Conservation (phyloP, 37 sponge, comb jelly and placozoan species). For the Axinella damicornis region DNA sequence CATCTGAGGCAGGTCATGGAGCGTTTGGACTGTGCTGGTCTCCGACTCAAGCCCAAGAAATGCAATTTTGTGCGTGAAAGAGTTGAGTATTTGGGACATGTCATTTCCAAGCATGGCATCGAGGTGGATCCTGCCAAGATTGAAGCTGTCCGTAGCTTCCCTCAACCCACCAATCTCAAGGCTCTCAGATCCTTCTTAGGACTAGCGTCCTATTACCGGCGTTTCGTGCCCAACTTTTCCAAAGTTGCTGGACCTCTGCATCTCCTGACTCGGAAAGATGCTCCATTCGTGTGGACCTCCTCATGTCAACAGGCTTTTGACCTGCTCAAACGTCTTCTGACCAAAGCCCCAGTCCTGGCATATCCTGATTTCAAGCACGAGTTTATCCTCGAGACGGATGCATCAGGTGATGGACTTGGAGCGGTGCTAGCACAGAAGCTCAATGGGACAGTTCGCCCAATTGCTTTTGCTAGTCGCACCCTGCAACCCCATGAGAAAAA, state of each 20-base stretch:
- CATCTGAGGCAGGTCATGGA: constrained; percentile 11
- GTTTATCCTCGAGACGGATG: too few species aligned
- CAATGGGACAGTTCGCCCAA: too few species aligned
- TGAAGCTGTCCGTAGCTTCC: constrained; percentile 11
- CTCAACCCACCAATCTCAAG: constrained; percentile 13
- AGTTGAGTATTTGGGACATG: constrained; percentile 34
- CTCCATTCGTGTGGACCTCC: not conserved
- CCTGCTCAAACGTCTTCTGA: constrained; percentile 9
- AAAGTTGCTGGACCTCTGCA: constrained; percentile 9
- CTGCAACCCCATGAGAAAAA: too few species aligned
- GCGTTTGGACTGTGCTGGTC: constrained; percentile 11
- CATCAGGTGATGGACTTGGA: too few species aligned
- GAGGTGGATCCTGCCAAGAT: constrained; percentile 18
- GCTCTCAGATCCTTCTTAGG: constrained; percentile 38
- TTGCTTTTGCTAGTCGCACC: too few species aligned
- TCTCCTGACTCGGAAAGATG: constrained; percentile 5
- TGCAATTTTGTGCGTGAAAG: constrained; percentile 14
- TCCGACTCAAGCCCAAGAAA: constrained; percentile 43
- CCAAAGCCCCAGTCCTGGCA: constrained; percentile 42
- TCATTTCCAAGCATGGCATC: constrained; percentile 27
- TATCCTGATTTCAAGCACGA: constrained; percentile 54
- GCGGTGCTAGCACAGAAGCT: too few species aligned
- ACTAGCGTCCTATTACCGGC: constrained; percentile 31
- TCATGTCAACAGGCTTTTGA: constrained; percentile 28
- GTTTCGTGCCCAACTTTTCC: constrained; percentile 8